These are phyloP conservation scores for Podilymbus podiceps DNA, from an alignment of 2,113 vertebrate genomes.

Conservation along the genomic window DNA sequence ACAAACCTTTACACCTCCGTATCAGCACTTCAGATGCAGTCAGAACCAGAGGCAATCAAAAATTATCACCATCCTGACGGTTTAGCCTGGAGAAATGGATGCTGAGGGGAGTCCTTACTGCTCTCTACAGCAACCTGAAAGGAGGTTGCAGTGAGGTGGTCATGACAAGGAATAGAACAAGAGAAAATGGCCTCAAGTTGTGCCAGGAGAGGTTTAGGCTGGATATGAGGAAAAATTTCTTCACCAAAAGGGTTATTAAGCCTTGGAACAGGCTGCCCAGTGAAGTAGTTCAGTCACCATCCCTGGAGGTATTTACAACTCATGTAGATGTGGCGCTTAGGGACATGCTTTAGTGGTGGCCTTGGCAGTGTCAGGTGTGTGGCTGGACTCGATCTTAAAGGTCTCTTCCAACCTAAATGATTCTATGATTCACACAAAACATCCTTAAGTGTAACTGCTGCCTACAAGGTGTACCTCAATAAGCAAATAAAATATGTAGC, in stretches of 20 bases:
- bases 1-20: background rate
- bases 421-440: background rate
- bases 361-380: background rate
- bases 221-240: background rate
- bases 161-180: background rate
- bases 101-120: background rate
- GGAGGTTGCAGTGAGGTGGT: background rate
- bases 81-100: background rate
- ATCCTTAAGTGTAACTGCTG: background rate
- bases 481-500: background rate
- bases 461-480: background rate
- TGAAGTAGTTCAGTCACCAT: background rate
- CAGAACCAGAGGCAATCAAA: background rate
- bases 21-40: background rate
- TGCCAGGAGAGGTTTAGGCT: background rate
- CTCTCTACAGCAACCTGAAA: background rate
- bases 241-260: background rate
- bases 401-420: background rate
- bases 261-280: background rate
- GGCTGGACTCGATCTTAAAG: background rate
- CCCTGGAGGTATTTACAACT: background rate
- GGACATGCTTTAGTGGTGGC: background rate
- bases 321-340: fast-evolving
- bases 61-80: background rate
- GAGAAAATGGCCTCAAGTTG: background rate